Evolutionary conservation across 2,113 vertebrate species (phyloP).

Genomic region (Leptobrachium ailaonicum): DNA sequence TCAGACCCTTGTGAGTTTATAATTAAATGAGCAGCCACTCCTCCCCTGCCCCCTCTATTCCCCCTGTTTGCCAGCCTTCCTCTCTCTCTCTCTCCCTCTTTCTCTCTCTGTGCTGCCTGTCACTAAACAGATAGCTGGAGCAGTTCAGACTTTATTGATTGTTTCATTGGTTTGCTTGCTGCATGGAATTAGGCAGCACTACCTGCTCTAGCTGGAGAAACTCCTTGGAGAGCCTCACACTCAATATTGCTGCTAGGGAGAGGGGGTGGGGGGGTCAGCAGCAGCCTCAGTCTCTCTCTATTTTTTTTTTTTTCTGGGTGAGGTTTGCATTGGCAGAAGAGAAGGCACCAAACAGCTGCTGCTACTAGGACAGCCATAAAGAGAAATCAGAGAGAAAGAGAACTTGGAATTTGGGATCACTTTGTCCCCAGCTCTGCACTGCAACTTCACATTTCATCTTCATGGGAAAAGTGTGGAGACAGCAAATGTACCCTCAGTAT

Average conservation of each 20-base stretch:
- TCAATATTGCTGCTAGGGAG: constrained; percentile 54
- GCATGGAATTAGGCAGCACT: constrained; percentile 53
- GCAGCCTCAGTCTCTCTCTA: constrained; percentile 2
- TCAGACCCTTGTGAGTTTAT: constrained; percentile 28
- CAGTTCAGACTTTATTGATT: constrained; percentile 60
- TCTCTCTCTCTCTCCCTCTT: constrained; percentile 15
- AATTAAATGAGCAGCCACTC: constrained; percentile 26
- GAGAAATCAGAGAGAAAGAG: constrained; percentile 53
- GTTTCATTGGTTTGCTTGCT: constrained; percentile 50
- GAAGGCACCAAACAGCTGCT: constrained; percentile 53
- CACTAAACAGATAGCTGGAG: constrained; percentile 50
- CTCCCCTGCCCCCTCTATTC: constrained; percentile 31
- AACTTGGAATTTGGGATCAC: constrained; percentile 61
- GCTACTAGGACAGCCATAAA: constrained; percentile 57
- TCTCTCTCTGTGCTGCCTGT: constrained; percentile 22
- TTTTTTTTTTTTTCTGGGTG: constrained; percentile 51
- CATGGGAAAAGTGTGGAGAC: constrained; percentile 86
- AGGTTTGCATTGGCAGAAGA: constrained; percentile 55
- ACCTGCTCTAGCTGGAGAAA: constrained; percentile 50
- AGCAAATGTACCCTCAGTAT: constrained; percentile 87
- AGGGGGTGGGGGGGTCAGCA: constrained; percentile 50
- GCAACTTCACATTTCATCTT: constrained; percentile 75
- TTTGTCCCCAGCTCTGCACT: constrained; percentile 60
- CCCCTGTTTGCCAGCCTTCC: constrained; percentile 23
- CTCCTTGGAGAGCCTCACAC: constrained; percentile 34